Evolutionary conservation across 2,113 vertebrate genomes (phyloP).

Genomic region (Anthoscopus minutus): DNA sequence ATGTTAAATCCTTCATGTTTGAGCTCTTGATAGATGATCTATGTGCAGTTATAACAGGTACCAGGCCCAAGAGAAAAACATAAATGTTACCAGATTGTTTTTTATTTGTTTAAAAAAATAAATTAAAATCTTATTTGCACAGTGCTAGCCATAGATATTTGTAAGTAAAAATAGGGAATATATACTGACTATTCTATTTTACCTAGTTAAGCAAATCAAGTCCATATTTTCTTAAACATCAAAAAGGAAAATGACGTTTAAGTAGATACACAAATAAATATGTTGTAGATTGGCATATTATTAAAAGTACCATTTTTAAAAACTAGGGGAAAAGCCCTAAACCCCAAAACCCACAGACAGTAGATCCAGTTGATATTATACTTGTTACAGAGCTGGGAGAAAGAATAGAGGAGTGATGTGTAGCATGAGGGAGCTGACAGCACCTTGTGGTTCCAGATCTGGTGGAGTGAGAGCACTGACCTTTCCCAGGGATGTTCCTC

Average conservation of each 20-base stretch:
- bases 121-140: background rate
- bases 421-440: background rate
- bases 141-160: background rate
- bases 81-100: background rate
- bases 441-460: fast-evolving
- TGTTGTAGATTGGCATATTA: background rate
- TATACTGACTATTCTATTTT: background rate
- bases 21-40: background rate
- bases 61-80: background rate
- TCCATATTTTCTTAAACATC: background rate
- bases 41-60: background rate
- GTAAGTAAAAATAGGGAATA: background rate
- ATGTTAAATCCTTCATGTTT: background rate
- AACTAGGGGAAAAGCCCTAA: background rate
- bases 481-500: background rate
- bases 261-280: background rate
- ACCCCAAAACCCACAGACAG: background rate
- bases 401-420: background rate
- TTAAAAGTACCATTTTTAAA: background rate
- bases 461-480: background rate
- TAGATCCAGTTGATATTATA: background rate
- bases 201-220: background rate
- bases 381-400: fast-evolving
- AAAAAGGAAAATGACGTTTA: background rate
- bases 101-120: background rate